Evolutionary conservation across 2,888 invertebrate species (phyloP), one percentile per base, ranked within the genome.

Genomic region (Microdon myrmicae): DNA sequence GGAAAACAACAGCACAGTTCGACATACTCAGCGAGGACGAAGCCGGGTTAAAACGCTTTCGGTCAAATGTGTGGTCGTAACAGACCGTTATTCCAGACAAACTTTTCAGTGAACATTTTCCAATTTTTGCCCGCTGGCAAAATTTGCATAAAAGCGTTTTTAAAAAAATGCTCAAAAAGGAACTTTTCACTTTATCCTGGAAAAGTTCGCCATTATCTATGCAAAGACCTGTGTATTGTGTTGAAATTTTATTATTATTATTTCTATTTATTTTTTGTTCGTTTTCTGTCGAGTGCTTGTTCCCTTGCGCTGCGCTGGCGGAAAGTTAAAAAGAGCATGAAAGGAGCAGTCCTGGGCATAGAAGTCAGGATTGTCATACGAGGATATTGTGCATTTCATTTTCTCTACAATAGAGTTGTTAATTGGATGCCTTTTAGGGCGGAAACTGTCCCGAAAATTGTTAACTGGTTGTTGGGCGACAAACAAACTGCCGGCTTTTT

Each of bases 51-150:
- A 37, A 47, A 12, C 34, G 45, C 55, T 47, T 41, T 29, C 17
- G 47, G 55, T 34, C 35, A 41, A 41, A 55, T 47, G 55, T 47
- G 29, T 55, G 47, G 34, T 29, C 45, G 34, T 55, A 47, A 35
- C 55, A 47, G 55, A 34, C 38, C 47, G 14, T 34, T 28, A 22
- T 7, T 47, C 32, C 34, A 38, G 45, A 32, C n/a, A 20, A 54
- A 54, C 16, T 55, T 55, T 47, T 41, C 35, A 34, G 16, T 22
- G 47, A 28, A 55, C 39, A 47, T 39, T 55, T 47, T 55, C 47
- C 55, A 55, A 47, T 47, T 41, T 55, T 34, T 35, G 23, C 28
- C 54, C 47, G 23, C 28, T 41, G 55, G 55, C 47, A 9, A 41
- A 55, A 47, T 55, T 47, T 47, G 55, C 47, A 47, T 47, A 35